Evolutionary conservation across 1,140 invertebrate genomes (phyloP), one percentile per base, ranked within the genome.

Genomic region (Stegodyphus mimosarum): DNA sequence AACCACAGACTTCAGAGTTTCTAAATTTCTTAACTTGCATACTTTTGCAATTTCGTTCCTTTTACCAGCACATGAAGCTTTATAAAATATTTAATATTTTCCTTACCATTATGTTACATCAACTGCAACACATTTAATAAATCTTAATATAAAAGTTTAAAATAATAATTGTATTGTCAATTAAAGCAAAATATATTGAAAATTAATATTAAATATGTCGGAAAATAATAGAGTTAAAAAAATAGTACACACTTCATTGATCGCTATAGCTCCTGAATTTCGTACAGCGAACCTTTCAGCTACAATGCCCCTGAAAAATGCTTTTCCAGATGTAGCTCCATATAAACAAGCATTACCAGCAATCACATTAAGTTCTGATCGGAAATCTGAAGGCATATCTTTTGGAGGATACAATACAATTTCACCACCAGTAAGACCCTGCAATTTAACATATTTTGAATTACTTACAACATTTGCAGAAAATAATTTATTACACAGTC

Each of bases 281-380:
- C 98, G 93, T 15, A 99, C 98, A 90, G 96, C 97, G 92, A 99
- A 99, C 72, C 98, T 93, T 91, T 99, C 98, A 9, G 98, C 97
- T 11, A 96, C 98, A 88, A 99, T 97, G 76, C 98, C 98, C 69
- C 98, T 92, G 92, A 99, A 97, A 90, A 96, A 99, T 7, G 97
- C 97, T 87, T 93, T 95, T 33, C 98, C 98, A 49, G 94, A 94
- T 9, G 98, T 99, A 10, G 98, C 98, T 75, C 98, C 98, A 90
- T 99, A 99, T 55, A 99, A 91, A 87, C 97, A 99, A 7, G 99
- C 98, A 91, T 99, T 99, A 50, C 98, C 98, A 55, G 97, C 97
- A 87, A 99, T 98, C 2, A 99, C 96, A 90, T 99, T 99, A 6
- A 96, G 92, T 87, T 98, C 96, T 5, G 97, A 98, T 88, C 95